Conservation (phyloP, 2,113 vertebrate genomes). For the Lota lota region DNA sequence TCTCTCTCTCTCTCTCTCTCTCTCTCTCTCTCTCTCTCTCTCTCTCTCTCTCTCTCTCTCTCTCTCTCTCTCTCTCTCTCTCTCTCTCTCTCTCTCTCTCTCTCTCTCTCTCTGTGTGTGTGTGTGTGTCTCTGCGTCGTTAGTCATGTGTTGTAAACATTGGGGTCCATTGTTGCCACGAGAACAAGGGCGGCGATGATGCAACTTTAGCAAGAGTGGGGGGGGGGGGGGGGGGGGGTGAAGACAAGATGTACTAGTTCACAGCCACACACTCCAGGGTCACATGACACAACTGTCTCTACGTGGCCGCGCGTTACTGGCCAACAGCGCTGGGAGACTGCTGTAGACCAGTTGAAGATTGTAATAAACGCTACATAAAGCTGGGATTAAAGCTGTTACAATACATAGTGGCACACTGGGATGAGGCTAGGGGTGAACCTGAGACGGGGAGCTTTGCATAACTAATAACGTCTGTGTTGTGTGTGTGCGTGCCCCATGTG, state of each 20-base stretch:
- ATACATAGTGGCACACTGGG: no score
- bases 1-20: constrained; percentile 8
- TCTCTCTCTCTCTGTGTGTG: constrained; percentile 5
- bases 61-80: no score
- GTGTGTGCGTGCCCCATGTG: no score
- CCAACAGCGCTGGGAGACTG: no score
- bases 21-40: constrained; percentile 8
- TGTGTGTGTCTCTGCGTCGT: constrained; percentile 29
- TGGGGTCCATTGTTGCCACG: constrained; percentile 63
- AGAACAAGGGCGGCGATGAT: constrained; percentile 69
- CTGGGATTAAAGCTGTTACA: no score
- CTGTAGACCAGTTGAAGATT: no score
- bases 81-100: constrained; percentile 5
- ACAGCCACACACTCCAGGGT: constrained; percentile 3
- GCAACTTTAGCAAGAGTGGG: constrained; percentile 33
- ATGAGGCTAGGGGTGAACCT: no score
- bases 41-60: constrained; percentile 3
- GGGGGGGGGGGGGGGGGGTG: neutral
- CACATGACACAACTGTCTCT: constrained; percentile 29
- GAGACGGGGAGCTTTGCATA: no score
- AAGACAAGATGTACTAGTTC: constrained; percentile 15
- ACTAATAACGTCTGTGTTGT: no score
- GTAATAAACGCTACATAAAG: no score
- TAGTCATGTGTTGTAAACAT: constrained; percentile 56
- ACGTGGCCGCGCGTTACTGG: no score